These are phyloP conservation scores for Melangyna quadrimaculata DNA, from an alignment of 2,888 invertebrate species.

Conservation along the genomic window DNA sequence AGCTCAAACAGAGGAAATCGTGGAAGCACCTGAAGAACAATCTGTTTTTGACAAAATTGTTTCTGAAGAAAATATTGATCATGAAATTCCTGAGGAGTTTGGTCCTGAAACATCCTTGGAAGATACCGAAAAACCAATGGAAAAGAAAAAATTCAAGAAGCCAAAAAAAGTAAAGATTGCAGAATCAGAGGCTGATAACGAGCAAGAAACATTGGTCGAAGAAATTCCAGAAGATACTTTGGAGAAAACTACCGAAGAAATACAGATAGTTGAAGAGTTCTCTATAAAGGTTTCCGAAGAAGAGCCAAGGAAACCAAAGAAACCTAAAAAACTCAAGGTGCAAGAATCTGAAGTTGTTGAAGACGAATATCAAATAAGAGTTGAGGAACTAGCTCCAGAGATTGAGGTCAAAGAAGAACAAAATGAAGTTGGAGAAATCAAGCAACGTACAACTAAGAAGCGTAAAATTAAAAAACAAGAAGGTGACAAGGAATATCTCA, in stretches of 20 bases:
- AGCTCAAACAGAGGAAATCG: conserved; percentile 33
- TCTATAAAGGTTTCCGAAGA: conserved; percentile 73
- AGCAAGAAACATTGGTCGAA: conserved; percentile 76
- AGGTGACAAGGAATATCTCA: conserved; percentile 75
- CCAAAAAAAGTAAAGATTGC: conserved; percentile 79
- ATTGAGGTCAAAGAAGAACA: conserved; percentile 75
- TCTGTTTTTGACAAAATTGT: no score
- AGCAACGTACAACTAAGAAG: conserved; percentile 74
- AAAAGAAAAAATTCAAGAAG: conserved; percentile 65
- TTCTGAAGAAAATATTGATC: not conserved
- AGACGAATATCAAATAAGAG: conserved; percentile 74
- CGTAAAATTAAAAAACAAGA: conserved; percentile 76
- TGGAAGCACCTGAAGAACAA: conserved; percentile 25
- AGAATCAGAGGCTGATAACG: conserved; percentile 78
- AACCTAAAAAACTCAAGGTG: conserved; percentile 71
- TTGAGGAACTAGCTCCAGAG: conserved; percentile 79
- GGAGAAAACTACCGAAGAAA: conserved; percentile 75
- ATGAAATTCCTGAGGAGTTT: not conserved
- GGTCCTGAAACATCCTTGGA: not conserved
- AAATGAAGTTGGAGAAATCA: conserved; percentile 72
- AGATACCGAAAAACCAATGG: conserved; percentile 70
- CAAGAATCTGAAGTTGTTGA: conserved; percentile 51
- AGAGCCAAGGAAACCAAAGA: conserved; percentile 72
- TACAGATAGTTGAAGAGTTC: conserved; percentile 74
- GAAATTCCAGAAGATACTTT: not conserved